Base-by-base conservation (phyloP, 37 sponge, comb jelly and placozoan genomes). In the Diacarnus erythraeanus region DNA sequence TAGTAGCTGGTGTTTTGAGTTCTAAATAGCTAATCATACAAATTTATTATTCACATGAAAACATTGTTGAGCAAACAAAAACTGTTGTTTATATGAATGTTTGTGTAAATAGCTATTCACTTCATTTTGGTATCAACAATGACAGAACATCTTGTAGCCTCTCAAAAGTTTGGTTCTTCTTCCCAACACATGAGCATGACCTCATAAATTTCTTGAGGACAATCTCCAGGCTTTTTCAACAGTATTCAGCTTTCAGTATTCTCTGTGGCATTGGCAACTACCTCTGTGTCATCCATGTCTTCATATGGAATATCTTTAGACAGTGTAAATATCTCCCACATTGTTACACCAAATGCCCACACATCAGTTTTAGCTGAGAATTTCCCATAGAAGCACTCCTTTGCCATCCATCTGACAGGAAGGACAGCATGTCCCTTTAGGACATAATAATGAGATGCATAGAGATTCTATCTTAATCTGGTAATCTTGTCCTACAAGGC, bases 301-400 rank as follows among this genome's bases (percentile, higher is more conserved):
- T 72, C 77, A 51, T 83, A 89, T 21, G 94, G 94, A 42, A 76
- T 61, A n/a, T 76, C 60, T 70, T 83, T 78, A 31, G 84, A 63
- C 42, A 89, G 79, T 23, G 80, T 83, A 74, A 89, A 89, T 15
- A 94, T 79, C 85, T 94, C 94, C 94, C 94, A 94, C 74, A 94
- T 74, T 3, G 82, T 87, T 43, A 94, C 85, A 1, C 94, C 90
- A 71, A 86, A 94, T 68, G 94, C 80, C 90, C 90, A 89, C 15
- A 87, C 85, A 65, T 94, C 94, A 3, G 94, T 69, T 71, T 94
- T 94, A 34, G 75, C 70, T n/a, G 94, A 83, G 71, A 94, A 94
- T 47, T 66, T 78, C 0, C 94, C 90, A 74, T 87, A 89, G 67
- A 94, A 94, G 76, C 90, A 77, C 71, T 94, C 94, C 1, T 40